Percentiles rank a stretch among this genome's conserved stretches.
These are phyloP conservation scores for Sylvia borin DNA, from an alignment of 2,797 vertebrate genomes.

Conservation along the genomic window DNA sequence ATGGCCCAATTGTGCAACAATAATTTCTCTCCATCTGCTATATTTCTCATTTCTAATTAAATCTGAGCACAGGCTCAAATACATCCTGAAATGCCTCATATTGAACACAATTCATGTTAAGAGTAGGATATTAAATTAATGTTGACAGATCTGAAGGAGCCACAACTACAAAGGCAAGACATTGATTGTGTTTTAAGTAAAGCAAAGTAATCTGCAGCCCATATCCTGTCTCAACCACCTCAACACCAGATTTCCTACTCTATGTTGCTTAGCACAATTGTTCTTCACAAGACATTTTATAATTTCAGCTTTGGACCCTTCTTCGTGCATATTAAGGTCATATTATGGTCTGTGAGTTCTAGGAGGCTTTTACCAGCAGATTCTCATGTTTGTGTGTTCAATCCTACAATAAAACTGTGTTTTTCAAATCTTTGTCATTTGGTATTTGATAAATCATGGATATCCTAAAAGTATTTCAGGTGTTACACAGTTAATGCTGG, in stretches of 20 bases:
- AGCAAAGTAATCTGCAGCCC: not conserved
- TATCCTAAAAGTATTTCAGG: not conserved
- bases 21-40: conserved; percentile 30
- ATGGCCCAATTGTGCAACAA: conserved; percentile 23
- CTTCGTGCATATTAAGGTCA: not conserved
- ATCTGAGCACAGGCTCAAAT: conserved; percentile 30
- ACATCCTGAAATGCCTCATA: conserved; percentile 31
- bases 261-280: not conserved
- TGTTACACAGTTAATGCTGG: not conserved
- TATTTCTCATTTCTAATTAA: conserved; percentile 56
- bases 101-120: conserved; percentile 24
- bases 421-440: not conserved
- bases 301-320: not conserved
- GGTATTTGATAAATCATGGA: not conserved
- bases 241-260: not conserved
- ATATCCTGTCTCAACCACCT: not conserved
- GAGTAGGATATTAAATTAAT: conserved; percentile 32
- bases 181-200: conserved; percentile 31
- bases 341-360: not conserved
- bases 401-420: not conserved
- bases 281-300: not conserved
- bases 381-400: not conserved
- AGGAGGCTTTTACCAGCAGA: not conserved
- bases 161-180: conserved; percentile 5
- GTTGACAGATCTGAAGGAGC: conserved; percentile 22